phyloP scores from a whole-genome alignment of 2,888 invertebrate species.

The Ethmia dodecea region DNA sequence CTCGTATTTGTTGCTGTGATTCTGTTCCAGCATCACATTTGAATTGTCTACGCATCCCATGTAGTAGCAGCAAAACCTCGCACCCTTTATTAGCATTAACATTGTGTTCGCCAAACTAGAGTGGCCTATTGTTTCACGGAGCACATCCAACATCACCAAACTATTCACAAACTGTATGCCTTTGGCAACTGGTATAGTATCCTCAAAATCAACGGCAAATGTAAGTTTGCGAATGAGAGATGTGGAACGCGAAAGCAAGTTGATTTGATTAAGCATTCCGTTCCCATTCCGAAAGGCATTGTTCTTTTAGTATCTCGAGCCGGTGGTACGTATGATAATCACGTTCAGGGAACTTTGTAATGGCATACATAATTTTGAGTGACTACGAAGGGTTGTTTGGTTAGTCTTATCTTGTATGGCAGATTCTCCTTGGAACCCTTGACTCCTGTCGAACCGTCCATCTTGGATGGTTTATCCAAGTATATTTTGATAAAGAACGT shows the following conservation, averaged over 20 bases:
- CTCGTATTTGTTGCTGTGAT: no score
- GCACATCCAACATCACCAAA: constrained; percentile 19
- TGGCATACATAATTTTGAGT: constrained; percentile 1
- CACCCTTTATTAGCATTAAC: constrained; percentile 55
- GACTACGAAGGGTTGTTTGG: background rate
- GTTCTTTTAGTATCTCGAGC: constrained; percentile 28
- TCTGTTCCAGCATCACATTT: no score
- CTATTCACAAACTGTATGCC: background rate
- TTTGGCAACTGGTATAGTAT: background rate
- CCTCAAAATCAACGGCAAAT: background rate
- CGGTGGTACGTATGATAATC: constrained; percentile 2
- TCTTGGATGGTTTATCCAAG: no score
- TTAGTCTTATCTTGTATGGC: background rate
- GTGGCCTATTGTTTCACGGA: constrained; percentile 50
- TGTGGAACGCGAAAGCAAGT: constrained; percentile 40
- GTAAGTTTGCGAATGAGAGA: constrained; percentile 16
- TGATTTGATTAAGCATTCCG: constrained; percentile 56
- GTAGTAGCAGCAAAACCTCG: no score
- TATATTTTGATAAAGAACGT: no score
- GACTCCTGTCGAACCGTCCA: no score
- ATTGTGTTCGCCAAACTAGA: constrained; percentile 42
- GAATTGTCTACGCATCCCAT: no score
- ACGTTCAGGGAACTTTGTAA: background rate
- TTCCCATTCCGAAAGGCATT: constrained; percentile 37
- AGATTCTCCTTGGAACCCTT: no score